phyloP scores from a whole-genome alignment of 1,140 invertebrate genomes.

The Ylistrum balloti region DNA sequence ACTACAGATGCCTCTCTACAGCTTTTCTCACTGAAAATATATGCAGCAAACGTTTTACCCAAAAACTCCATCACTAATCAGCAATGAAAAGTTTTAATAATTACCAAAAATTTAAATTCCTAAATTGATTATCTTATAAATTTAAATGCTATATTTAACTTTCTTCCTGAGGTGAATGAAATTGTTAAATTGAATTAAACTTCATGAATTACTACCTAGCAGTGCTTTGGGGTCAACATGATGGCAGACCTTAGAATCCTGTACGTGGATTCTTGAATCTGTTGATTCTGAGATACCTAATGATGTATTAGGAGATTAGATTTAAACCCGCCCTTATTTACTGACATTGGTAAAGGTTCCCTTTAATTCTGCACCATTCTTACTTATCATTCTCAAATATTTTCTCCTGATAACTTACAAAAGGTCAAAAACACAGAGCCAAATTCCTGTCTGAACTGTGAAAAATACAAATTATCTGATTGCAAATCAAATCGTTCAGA shows the following conservation, averaged over 20 bases:
- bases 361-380: background rate
- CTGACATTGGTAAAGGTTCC: background rate
- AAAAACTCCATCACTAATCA: background rate
- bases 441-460: background rate
- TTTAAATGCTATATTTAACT: background rate
- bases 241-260: background rate
- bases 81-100: background rate
- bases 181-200: constrained; percentile 13
- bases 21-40: background rate
- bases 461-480: constrained; percentile 28
- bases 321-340: background rate
- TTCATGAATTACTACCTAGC: background rate
- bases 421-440: background rate
- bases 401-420: background rate
- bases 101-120: background rate
- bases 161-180: background rate
- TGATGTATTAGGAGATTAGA: background rate
- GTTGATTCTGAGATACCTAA: background rate
- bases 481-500: background rate
- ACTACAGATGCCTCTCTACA: background rate
- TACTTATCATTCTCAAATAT: background rate
- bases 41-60: background rate
- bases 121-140: background rate
- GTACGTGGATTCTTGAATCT: background rate
- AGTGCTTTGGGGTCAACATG: background rate